Conservation (phyloP, 2,888 invertebrate species). For the Nomada fabriciana region DNA sequence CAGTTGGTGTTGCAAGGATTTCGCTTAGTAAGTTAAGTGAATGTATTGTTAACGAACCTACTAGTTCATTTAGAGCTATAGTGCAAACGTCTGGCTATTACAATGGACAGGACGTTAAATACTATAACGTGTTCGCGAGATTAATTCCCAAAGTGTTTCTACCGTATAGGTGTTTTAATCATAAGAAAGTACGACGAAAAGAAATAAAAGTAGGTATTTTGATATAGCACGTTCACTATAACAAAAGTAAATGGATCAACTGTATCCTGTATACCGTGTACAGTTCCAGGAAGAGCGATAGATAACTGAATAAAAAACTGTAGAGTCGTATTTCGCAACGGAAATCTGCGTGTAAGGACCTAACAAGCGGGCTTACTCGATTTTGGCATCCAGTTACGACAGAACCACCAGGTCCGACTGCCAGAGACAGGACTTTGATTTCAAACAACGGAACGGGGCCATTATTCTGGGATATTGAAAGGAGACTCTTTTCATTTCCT, state of each 20-base stretch:
- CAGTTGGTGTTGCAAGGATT: not conserved
- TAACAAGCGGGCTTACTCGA: not conserved
- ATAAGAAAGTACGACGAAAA: no score
- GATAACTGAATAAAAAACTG: not conserved
- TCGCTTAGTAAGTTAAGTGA: not conserved
- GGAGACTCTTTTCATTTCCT: no score
- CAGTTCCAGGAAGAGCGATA: not conserved
- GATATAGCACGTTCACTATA: no score
- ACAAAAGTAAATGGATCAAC: no score
- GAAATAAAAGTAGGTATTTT: no score
- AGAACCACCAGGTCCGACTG: not conserved
- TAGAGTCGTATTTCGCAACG: not conserved
- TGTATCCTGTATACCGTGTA: not conserved
- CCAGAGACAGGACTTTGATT: not conserved
- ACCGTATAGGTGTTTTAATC: no score
- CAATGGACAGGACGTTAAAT: not conserved
- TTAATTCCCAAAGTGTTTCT: no score
- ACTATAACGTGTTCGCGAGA: not conserved
- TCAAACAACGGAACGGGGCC: not conserved
- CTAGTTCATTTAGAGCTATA: not conserved
- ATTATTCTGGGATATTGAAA: not conserved
- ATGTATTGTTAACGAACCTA: constrained; percentile 3
- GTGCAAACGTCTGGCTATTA: not conserved
- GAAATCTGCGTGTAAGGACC: not conserved
- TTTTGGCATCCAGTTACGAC: not conserved